Evolutionary conservation across 1,140 invertebrate genomes (phyloP), one percentile per base, ranked within the genome.

Genomic region (Zophobas atratus): DNA sequence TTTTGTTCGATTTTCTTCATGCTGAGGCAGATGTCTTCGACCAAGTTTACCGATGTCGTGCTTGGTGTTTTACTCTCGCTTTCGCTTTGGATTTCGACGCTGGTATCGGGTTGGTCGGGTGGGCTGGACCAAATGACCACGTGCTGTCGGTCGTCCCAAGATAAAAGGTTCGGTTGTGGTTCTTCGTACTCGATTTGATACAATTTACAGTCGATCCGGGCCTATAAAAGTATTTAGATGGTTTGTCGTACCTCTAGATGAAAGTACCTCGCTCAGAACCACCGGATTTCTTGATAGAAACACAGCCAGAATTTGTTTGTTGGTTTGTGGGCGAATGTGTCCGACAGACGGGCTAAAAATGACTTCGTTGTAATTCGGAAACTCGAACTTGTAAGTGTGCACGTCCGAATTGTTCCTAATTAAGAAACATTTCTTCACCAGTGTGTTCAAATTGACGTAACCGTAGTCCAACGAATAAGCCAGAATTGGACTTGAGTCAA

Each of bases 101-200:
- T 60, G 4, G 35, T 35, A 0, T 38, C 56, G 8, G n/a, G 20
- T 36, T 67, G 6, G 38, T 32, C 60, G 1, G 39, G 41, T 43
- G 49, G 46, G 0, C 55, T 51, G 6, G 55, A 41, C 83, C 82
- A 85, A 2, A 82, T 34, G 2, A 80, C 76, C 41, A 81, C 75
- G 67, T 82, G 81, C 73, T 84, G 84, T 33, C 84, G 56, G 3
- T 85, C 83, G 72, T 85, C 84, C 84, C 84, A 85, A 1, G 83
- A 81, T n/a, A 85, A 33, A 5, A 43, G n/a, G n/a, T 77, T 67
- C 5, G 72, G 55, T 57, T 77, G 57, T 3, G 78, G 77, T 48
- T 67, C 51, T 33, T 67, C n/a, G 57, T 84, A 85, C 51, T 80
- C 43, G 41, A 85, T 85, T 77, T 82, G 79, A 35, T 34, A 63